Conservation (phyloP, 1,140 invertebrate species). For the Kradibia gibbosae region DNA sequence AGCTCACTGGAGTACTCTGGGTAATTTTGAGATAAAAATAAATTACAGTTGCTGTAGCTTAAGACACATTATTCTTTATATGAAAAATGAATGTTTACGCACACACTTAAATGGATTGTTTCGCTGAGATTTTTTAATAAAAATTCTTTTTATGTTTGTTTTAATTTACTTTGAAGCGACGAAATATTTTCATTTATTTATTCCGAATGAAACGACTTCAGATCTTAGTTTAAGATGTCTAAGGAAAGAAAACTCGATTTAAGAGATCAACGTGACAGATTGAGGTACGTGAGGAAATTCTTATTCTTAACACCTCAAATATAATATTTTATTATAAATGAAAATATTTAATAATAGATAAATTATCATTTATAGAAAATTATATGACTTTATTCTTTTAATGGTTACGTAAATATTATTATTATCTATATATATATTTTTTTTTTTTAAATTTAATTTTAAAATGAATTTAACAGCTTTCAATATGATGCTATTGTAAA, state of each 20-base stretch:
- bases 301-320: slow-evolving; percentile 21
- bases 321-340: background rate
- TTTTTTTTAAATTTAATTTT: background rate
- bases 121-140: background rate
- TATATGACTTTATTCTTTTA: background rate
- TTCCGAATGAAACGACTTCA: background rate
- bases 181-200: slow-evolving; percentile 24
- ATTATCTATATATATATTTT: background rate
- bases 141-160: background rate
- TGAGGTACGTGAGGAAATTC: slow-evolving; percentile 5
- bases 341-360: background rate
- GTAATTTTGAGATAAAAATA: no score
- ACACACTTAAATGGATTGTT: no score
- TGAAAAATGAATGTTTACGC: no score
- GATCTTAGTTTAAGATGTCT: slow-evolving; percentile 19
- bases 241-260: slow-evolving; percentile 36
- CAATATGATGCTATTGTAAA: background rate
- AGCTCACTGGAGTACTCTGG: no score
- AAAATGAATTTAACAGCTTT: background rate
- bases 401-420: no score
- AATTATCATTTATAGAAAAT: slow-evolving; percentile 20
- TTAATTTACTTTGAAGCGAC: background rate
- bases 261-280: slow-evolving; percentile 41
- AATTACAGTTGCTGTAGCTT: no score
- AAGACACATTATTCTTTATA: no score